These are phyloP conservation scores for Silurus aristotelis DNA, from an alignment of 2,797 vertebrate genomes.

Conservation along the genomic window DNA sequence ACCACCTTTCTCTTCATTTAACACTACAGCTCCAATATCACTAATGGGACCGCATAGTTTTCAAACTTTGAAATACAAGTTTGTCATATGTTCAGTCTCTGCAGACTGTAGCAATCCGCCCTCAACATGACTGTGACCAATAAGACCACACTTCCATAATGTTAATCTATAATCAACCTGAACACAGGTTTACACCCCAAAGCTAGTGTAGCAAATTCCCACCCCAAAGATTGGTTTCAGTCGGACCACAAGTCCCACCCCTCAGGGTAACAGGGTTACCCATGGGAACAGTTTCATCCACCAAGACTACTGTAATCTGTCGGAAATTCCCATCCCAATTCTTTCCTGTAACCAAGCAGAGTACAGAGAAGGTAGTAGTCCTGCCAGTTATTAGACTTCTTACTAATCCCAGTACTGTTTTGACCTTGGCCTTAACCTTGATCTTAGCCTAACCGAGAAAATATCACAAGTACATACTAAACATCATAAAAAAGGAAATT, in stretches of 20 bases:
- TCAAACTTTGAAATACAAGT: not conserved
- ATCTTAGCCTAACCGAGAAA: too few relatives aligned
- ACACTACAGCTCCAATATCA: not conserved
- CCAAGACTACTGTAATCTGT: not conserved
- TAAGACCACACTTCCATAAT: not conserved
- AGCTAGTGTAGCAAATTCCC: not conserved
- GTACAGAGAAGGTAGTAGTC: not conserved
- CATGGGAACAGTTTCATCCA: not conserved
- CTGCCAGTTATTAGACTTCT: too few relatives aligned
- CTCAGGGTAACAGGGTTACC: not conserved
- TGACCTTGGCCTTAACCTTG: too few relatives aligned
- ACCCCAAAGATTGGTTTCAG: not conserved
- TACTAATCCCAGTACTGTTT: too few relatives aligned
- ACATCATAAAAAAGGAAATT: too few relatives aligned
- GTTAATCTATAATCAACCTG: not conserved
- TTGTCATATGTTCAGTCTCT: not conserved
- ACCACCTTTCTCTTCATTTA: not conserved
- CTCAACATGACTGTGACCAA: not conserved
- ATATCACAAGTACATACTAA: too few relatives aligned
- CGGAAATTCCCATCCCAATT: not conserved
- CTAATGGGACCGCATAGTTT: not conserved
- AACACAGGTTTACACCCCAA: not conserved
- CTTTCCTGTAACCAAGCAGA: not conserved
- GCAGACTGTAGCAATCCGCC: not conserved
- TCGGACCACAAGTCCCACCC: not conserved